phyloP scores from a whole-genome alignment of 2,113 vertebrate genomes.

The Tetrax tetrax region DNA sequence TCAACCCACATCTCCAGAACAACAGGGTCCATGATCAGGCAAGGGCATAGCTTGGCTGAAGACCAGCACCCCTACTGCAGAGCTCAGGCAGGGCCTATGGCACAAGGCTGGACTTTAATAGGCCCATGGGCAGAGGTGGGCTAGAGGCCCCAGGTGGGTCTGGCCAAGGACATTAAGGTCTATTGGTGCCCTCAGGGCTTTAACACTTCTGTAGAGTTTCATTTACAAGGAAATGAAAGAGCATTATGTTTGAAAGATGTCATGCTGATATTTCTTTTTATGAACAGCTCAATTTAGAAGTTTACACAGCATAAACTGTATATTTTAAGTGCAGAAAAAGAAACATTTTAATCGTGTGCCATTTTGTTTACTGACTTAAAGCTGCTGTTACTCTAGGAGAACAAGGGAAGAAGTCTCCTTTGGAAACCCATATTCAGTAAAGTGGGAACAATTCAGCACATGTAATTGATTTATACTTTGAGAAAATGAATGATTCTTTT shows the following conservation, averaged over 20 bases:
- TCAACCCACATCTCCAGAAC: neutral
- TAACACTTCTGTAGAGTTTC: neutral
- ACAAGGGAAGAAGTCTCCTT: neutral
- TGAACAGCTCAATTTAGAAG: neutral
- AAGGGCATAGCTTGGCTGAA: neutral
- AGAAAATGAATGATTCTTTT: neutral
- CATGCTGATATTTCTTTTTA: neutral
- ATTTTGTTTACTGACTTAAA: neutral
- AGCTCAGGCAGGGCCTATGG: neutral
- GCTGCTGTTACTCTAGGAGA: neutral
- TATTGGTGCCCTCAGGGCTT: neutral
- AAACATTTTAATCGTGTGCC: neutral
- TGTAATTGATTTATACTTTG: neutral
- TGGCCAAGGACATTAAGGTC: neutral
- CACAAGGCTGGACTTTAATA: neutral
- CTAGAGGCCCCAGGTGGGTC: neutral
- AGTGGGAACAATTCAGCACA: neutral
- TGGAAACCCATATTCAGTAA: neutral
- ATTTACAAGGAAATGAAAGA: neutral
- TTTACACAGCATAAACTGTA: neutral
- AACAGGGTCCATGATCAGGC: neutral
- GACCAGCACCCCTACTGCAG: neutral
- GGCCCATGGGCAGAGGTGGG: neutral
- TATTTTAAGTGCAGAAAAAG: neutral
- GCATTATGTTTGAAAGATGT: neutral